phyloP scores from a whole-genome alignment of 2,797 vertebrate genomes.

The Urocyon cinereoargenteus region DNA sequence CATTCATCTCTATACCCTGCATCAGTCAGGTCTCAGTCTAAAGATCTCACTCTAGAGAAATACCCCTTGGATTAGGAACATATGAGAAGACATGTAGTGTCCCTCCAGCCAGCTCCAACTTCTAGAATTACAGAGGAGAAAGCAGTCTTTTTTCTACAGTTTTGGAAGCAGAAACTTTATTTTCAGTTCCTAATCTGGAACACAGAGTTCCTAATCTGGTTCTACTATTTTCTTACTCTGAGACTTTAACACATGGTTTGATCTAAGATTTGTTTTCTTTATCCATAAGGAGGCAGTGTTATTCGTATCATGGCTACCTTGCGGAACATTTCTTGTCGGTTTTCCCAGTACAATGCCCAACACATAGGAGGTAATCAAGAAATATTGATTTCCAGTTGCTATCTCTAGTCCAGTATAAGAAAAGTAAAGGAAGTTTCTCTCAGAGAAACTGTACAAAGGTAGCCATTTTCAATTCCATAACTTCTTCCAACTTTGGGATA shows the following conservation, averaged over 20 bases:
- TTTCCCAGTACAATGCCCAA: neutral
- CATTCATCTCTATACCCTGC: neutral
- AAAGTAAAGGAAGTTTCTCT: neutral
- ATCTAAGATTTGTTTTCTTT: neutral
- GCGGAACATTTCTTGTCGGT: neutral
- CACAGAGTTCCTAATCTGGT: neutral
- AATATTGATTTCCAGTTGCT: neutral
- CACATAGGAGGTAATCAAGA: neutral
- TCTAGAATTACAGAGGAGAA: slow-evolving; percentile 3
- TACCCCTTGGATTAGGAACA: slow-evolving; percentile 5
- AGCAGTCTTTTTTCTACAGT: neutral
- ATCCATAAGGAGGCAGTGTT: neutral
- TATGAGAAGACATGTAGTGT: neutral
- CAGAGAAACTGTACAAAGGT: neutral
- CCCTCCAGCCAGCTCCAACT: neutral
- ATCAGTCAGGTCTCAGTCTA: neutral
- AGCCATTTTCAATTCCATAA: neutral
- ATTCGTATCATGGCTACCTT: neutral
- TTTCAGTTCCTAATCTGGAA: neutral
- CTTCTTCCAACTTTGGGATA: neutral
- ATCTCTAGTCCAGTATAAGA: neutral
- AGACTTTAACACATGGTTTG: neutral
- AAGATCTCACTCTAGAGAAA: slow-evolving; percentile 39
- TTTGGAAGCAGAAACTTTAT: slow-evolving; percentile 26
- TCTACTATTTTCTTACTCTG: neutral